Base-by-base conservation (phyloP, 64 coral and sea anemone genomes). In the Stichodactyla mertensii region DNA sequence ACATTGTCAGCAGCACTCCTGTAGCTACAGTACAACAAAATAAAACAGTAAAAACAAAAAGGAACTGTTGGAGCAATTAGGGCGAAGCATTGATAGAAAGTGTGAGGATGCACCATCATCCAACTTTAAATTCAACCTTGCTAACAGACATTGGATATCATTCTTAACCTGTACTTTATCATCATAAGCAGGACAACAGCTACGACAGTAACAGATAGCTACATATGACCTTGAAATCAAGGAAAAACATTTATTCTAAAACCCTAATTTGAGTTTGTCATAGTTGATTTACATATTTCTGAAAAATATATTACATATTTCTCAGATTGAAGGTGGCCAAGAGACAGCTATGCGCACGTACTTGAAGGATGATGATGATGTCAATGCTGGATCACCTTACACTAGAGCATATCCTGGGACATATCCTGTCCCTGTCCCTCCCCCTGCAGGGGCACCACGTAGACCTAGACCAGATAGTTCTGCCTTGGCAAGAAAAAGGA, bases 371-470 rank as follows among this genome's bases (percentile, higher is more conserved):
- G 93, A 95, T 15, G 80, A 78, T 15, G 94, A 96, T 36, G 7
- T 85, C 15, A 89, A 89, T 55, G 86, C 81, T 54, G 83, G 82
- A 16, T 92, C 79, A 15, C 94, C 94, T 7, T 96, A 96, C 74
- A 71, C 80, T 14, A 89, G 89, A 59, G 61, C 80, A 2, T 90
- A 93, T 62, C 94, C 91, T 52, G 74, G 88, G 22, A 96, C 94
- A 16, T 96, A 92, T 61, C 94, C 94, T 28, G 81, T 92, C 9
- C 94, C 94, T 79, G 91, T 81, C 6, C 94, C 94, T 22, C 94
- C 94, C 57, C 90, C 91, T 19, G 59, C 84, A 78, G 91, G 91
- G 28, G 81, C 91, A 8, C 90, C 87, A 16, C 80, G 86, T 7
- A 88, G 83, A 18, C 52, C 86, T 22, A 89, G 85, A 45, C 79